Evolutionary conservation across 2,888 invertebrate genomes (phyloP), one percentile per base, ranked within the genome.

Genomic region (Drosophila robusta): DNA sequence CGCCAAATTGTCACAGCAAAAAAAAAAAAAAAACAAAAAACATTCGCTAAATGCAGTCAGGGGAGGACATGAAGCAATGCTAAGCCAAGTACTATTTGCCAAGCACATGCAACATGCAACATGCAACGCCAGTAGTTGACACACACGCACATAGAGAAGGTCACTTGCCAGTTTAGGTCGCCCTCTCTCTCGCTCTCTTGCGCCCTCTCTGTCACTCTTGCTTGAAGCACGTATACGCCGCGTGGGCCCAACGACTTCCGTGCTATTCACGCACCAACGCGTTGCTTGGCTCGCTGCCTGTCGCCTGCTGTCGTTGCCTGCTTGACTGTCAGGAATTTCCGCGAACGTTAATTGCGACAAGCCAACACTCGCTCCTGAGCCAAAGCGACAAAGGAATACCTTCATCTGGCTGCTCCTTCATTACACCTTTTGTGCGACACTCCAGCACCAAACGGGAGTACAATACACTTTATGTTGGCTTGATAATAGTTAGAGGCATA

Each of bases 331-430:
- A 85, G 89, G 84, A 85, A 85, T 85, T 85, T 85, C 84, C 84
- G 87, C 84, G 87, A 70, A 80, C 84, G 89, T 89, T 89, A 85
- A 85, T 85, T 85, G 84, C 84, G 89, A 85, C 81, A 87, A 87
- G 88, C 86, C 79, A 70, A 76, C 87, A 77, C 77, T 64, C 54
- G 60, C 56, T 34, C 49, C 55, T 34, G 70, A 55, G 58, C 54
- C 51, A 72, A 66, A 68, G 62, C 71, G 67, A 78, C 70, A 87
- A 84, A 72, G 81, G 68, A 78, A 84, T 87, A 67, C 69, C 76
- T 63, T 50, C 73, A 63, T 51, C 65, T 60, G 62, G 50, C 55
- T 76, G 70, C 73, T 71, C 68, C 71, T 71, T 79, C 77, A 75
- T 79, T 77, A 63, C 75, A 78, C 67, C 64, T 71, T 67, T 77